Evolutionary conservation across 1,140 invertebrate genomes (phyloP).

Genomic region (Dendroctonus ponderosae): DNA sequence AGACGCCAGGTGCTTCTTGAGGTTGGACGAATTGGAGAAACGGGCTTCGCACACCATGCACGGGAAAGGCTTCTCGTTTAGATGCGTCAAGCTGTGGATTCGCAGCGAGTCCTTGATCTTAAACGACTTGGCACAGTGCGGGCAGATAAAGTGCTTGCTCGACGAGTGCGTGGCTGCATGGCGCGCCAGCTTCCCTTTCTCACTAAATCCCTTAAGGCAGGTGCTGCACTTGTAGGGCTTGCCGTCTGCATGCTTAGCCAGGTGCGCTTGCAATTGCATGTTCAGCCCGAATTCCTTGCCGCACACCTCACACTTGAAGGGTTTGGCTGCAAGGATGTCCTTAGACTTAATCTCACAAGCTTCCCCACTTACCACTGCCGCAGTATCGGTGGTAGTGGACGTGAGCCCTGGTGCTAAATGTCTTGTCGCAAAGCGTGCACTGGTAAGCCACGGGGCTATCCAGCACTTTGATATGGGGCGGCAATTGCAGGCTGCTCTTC

Average conservation of each 20-base stretch:
- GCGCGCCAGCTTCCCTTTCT: conserved; percentile 45
- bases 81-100: conserved; percentile 54
- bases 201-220: conserved; percentile 46
- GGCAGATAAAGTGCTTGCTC: conserved; percentile 48
- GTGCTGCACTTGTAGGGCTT: conserved; percentile 46
- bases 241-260: conserved; percentile 43
- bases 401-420: conserved; percentile 45
- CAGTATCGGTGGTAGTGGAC: conserved; percentile 50
- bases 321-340: conserved; percentile 48
- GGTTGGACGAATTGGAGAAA: conserved; percentile 57
- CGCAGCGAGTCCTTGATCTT: conserved; percentile 51
- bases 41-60: conserved; percentile 53
- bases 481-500: conserved; percentile 30
- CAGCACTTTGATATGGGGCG: conserved; percentile 41
- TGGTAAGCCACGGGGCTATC: conserved; percentile 39
- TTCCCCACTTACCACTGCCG: conserved; percentile 37
- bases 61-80: conserved; percentile 53
- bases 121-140: conserved; percentile 51
- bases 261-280: conserved; percentile 46
- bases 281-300: conserved; percentile 46
- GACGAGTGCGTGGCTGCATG: conserved; percentile 43
- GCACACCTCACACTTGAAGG: conserved; percentile 46
- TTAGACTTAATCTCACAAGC: conserved; percentile 3
- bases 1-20: conserved; percentile 56
- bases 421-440: conserved; percentile 48